These are phyloP conservation scores for Tachuris rubrigastra DNA, from an alignment of 2,113 vertebrate species.

Conservation along the genomic window DNA sequence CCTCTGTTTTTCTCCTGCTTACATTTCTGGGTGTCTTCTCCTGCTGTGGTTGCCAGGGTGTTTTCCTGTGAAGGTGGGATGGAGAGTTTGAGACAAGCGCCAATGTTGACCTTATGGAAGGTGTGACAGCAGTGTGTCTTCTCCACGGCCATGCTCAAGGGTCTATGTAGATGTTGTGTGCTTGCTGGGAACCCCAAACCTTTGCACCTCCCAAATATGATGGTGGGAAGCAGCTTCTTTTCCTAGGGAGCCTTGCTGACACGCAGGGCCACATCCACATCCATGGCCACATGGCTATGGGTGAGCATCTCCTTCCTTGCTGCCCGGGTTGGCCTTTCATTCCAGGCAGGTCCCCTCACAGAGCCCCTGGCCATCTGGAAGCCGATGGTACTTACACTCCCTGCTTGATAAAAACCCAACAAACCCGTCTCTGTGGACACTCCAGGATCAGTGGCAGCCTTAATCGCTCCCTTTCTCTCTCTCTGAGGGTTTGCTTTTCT, in stretches of 20 bases:
- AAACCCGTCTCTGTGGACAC: background rate
- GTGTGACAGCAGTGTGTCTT: background rate
- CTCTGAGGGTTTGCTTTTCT: background rate
- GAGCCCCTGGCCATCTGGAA: background rate
- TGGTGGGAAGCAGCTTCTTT: background rate
- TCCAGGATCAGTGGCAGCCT: background rate
- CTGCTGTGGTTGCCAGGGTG: rapidly evolving
- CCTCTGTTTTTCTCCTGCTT: rapidly evolving
- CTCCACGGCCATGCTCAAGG: rapidly evolving
- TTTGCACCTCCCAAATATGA: background rate
- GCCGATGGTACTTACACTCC: background rate
- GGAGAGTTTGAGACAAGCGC: rapidly evolving
- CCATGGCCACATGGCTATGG: rapidly evolving
- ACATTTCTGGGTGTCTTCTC: background rate
- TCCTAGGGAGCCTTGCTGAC: background rate
- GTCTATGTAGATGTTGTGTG: background rate
- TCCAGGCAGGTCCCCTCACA: background rate
- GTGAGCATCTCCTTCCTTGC: background rate
- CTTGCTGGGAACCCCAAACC: background rate
- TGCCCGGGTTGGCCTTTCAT: background rate
- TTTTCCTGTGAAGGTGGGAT: background rate
- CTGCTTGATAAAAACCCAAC: background rate
- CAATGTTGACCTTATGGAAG: background rate
- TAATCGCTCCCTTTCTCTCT: background rate
- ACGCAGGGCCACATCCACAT: rapidly evolving